Base-by-base conservation (phyloP, 2,888 invertebrate genomes). In the Lycaena phlaeas region DNA sequence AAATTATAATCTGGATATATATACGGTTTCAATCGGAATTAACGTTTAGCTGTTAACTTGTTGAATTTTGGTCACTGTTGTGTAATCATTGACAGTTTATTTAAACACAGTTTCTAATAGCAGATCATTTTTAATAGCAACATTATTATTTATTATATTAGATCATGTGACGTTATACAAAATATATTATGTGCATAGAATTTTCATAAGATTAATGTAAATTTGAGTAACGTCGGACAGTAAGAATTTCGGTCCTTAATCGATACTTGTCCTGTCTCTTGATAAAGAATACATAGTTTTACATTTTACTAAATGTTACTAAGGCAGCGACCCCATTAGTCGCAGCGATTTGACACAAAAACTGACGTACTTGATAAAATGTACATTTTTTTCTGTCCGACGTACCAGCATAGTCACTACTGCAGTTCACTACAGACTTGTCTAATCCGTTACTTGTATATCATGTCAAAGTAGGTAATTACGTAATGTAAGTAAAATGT, bases 391-490 rank as follows among this genome's bases (percentile, higher is more conserved):
- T 34, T 34, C 34, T 34, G 34, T 34, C 34, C 34, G 34, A 14
- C 34, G 34, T 22, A 34, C 18, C 12, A 34, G 17, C 22, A 34
- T 34, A 9, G 17, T 12, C 18, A 14, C 29, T 30, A 34, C 18
- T 22, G 18, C 34, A 18, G 22, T 22, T 22, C 34, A 18, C 14
- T 29, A 30, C 34, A 36, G 34, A 12, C 14, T 25, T 7, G 26
- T 39, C 14, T 26, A 15, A 17, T 12, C 14, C 12, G 9, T 22
- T 34, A 34, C 22, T 12, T 34, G 15, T 18, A 34, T 34, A 18
- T 18, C 55, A 57, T 51, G 53, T 53, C 57, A 55, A 57, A 49
- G 57, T 57, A 57, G 53, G 48, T 46, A 48, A 36, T 52, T 57
- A 56, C 47, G 40, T 53, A 53, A 52, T 52, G 51, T 53, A 50